Evolutionary conservation across 2,113 vertebrate genomes (phyloP).

Genomic region (Nestor notabilis): DNA sequence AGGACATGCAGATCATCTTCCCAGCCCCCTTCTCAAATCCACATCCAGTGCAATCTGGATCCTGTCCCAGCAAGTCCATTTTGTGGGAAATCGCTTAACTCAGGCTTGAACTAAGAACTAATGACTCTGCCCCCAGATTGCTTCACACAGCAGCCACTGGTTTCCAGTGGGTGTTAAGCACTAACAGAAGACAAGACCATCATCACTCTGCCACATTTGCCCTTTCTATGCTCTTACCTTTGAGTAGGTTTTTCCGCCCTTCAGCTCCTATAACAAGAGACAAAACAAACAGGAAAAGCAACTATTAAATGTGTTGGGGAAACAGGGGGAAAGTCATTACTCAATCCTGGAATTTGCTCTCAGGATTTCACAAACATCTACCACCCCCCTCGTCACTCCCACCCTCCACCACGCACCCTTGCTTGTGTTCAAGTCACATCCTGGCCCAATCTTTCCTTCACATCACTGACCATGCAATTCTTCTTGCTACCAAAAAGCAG

Average conservation of each 20-base stretch:
- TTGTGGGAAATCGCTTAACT: background rate
- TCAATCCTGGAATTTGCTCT: background rate
- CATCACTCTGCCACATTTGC: background rate
- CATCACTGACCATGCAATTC: background rate
- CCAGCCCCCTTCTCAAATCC: slow-evolving; percentile 34
- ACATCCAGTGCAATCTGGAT: slow-evolving; percentile 40
- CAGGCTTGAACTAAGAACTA: background rate
- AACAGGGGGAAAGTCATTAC: background rate
- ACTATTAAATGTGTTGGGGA: background rate
- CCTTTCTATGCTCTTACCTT: slow-evolving; percentile 85
- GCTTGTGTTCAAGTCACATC: background rate
- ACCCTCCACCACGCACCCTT: background rate
- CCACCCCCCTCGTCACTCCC: background rate
- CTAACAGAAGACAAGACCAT: background rate
- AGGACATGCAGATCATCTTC: slow-evolving; percentile 46
- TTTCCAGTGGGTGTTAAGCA: background rate
- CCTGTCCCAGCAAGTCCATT: background rate
- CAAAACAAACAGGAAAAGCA: slow-evolving; percentile 63
- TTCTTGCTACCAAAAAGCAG: background rate
- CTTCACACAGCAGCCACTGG: background rate
- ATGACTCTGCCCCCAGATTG: background rate
- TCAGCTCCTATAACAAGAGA: slow-evolving; percentile 91
- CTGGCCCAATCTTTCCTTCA: background rate
- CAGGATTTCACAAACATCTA: background rate
- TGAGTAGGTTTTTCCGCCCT: slow-evolving; percentile 94